Conservation (phyloP, 2,113 vertebrate species). For the human (Homo sapiens) region GRCh38 chr9:28398001-28398500, state of each 20-base stretch:
- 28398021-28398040: not conserved
- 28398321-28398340: not conserved
- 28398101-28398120: not conserved
- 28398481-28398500: conserved; percentile 2
- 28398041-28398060: not conserved
- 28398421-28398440: not conserved
- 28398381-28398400: not conserved
- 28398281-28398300: not conserved
- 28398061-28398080: not conserved
- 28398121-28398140: not conserved
- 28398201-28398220: not conserved
- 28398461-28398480: not conserved
- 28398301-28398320: not conserved
- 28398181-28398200: not conserved
- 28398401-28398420: not conserved
- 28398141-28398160: not conserved
- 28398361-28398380: not conserved
- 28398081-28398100: not conserved
- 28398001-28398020: not conserved
- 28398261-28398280: not conserved
- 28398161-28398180: not conserved
- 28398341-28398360: not conserved
- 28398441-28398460: not conserved
- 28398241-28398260: not conserved
- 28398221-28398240: not conserved